These are phyloP conservation scores for Bradypus variegatus DNA, from an alignment of 2,797 vertebrate species.

Conservation along the genomic window DNA sequence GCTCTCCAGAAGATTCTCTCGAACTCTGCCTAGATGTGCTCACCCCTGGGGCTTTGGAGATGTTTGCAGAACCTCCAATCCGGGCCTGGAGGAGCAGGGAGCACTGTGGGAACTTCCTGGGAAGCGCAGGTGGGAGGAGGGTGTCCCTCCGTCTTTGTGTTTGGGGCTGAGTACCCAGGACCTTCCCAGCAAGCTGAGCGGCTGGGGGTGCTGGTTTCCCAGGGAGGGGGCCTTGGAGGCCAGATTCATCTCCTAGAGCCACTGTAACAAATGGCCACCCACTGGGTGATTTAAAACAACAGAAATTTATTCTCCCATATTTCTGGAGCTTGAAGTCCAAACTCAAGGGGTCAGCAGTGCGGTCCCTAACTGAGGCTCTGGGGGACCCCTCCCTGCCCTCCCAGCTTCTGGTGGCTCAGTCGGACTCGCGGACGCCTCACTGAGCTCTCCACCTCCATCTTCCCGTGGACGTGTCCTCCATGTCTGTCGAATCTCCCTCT, in stretches of 20 bases:
- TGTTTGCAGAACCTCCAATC: neutral
- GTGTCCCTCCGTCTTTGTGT: neutral
- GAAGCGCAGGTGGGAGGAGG: neutral
- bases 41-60: neutral
- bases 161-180: too few relatives aligned
- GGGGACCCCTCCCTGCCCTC: fast-evolving
- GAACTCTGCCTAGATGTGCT: neutral
- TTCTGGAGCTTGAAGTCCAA: neutral
- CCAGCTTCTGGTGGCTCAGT: neutral
- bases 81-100: neutral
- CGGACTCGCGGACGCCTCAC: neutral
- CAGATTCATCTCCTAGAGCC: neutral
- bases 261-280: neutral
- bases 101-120: neutral
- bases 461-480: neutral
- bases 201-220: neutral
- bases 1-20: neutral
- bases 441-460: neutral
- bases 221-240: neutral
- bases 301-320: neutral
- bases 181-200: neutral
- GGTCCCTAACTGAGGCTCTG: neutral
- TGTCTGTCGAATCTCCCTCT: neutral
- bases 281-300: neutral
- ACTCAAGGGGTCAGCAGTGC: neutral